Base-by-base conservation (phyloP, 1,140 invertebrate genomes). In the Whitmania pigra region DNA sequence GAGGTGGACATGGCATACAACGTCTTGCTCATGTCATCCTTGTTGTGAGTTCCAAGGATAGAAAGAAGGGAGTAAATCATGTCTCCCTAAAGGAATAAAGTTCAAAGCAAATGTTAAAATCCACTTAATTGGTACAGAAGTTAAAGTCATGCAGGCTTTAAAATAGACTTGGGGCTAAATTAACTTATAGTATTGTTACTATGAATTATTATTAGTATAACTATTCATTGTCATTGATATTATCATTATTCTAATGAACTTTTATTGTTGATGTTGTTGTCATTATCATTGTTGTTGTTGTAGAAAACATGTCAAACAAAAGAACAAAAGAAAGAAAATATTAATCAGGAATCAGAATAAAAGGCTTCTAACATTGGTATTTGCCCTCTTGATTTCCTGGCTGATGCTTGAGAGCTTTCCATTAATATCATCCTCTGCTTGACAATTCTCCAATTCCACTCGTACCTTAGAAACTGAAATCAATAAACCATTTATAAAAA, bases 1-100 rank as follows among this genome's bases (percentile, higher is more conserved):
- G 91, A 93, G 66, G 86, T 88, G 71, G 92, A 94, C 87, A 97
- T 91, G 20, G 90, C 89, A 36, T 95, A 83, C 17, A 97, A 83
- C 15, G 83, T 85, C 43, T 89, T 86, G 69, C 90, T 90, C 87
- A 94, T 90, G 79, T 94, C 91, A 36, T 92, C 88, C 71, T 89
- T 88, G 75, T 91, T 90, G 79, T 92, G 89, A 0, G 88, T 89
- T 15, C 90, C 90, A 55, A 95, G 83, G 87, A 94, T 90, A 0
- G 91, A 91, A 66, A 95, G 83, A 66, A 96, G 79, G 25, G 90
- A 92, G 82, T 94, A 94, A 0, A 95, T 92, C 81, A 93, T 92
- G 81, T 94, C 92, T 72, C 94, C 91, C 85, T 94, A 91, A n/a
- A 74, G 68, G 18, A 72, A 13, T 49, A 49, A 49, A 3, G 9